phyloP scores from a whole-genome alignment of 2,888 invertebrate genomes.

The Ichneumoninae sp. region DNA sequence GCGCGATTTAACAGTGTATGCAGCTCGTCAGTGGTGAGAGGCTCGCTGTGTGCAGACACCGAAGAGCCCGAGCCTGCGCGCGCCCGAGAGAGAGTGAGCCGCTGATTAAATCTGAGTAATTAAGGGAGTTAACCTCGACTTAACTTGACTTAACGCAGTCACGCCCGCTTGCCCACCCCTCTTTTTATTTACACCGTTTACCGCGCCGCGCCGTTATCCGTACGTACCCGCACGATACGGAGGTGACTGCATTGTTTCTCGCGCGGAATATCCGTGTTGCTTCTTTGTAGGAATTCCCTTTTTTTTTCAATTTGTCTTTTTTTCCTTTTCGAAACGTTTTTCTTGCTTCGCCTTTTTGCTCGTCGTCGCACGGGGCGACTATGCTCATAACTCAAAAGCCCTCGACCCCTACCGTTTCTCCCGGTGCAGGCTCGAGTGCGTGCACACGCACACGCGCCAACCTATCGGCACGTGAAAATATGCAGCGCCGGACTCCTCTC shows the following conservation, averaged over 20 bases:
- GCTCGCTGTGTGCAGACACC: slow-evolving; percentile 58
- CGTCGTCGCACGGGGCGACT: slow-evolving; percentile 50
- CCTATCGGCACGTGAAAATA: slow-evolving; percentile 29
- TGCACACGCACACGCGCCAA: slow-evolving; percentile 66
- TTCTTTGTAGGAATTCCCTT: slow-evolving; percentile 41
- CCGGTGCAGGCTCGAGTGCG: slow-evolving; percentile 32
- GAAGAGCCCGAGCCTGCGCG: slow-evolving; percentile 49
- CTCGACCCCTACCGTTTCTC: slow-evolving; percentile 11
- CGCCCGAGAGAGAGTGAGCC: slow-evolving; percentile 52
- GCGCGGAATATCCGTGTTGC: slow-evolving; percentile 14
- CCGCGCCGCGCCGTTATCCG: slow-evolving; percentile 66
- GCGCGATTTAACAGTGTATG: slow-evolving; percentile 16
- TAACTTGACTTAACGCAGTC: slow-evolving; percentile 84
- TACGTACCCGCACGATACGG: slow-evolving; percentile 45
- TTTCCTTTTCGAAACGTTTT: slow-evolving; percentile 36
- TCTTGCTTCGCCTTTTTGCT: slow-evolving; percentile 45
- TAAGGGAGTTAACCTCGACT: slow-evolving; percentile 84
- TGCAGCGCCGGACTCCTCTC: slow-evolving; percentile 7
- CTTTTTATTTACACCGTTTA: slow-evolving; percentile 80
- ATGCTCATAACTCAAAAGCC: slow-evolving; percentile 56
- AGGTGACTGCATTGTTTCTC: slow-evolving; percentile 50
- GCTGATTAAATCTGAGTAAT: slow-evolving; percentile 84
- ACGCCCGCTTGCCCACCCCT: slow-evolving; percentile 84
- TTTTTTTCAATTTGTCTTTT: slow-evolving; percentile 36
- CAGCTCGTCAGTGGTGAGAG: slow-evolving; percentile 54